phyloP scores from a whole-genome alignment of 2,113 vertebrate genomes.

The Puffinus mauretanicus region DNA sequence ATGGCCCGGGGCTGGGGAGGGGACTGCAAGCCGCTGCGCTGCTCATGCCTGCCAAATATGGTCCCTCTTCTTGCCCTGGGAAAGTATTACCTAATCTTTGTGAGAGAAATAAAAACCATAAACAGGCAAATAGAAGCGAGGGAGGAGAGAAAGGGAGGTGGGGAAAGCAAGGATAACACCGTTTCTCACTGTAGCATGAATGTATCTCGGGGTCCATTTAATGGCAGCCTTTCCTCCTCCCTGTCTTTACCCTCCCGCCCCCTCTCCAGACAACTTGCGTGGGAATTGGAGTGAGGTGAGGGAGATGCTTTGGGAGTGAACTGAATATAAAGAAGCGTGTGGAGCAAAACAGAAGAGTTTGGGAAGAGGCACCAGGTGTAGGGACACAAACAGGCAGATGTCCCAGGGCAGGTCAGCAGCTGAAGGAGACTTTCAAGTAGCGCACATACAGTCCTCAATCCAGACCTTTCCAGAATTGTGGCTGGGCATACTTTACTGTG shows the following conservation, averaged over 20 bases:
- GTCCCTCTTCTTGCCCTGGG: neutral
- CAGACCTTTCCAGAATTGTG: neutral
- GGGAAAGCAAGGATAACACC: neutral
- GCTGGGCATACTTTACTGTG: neutral
- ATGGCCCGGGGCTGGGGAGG: too few species aligned
- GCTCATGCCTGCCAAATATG: neutral
- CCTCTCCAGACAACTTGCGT: neutral
- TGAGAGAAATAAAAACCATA: neutral
- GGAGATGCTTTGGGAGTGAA: neutral
- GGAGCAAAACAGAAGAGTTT: neutral
- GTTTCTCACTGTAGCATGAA: neutral
- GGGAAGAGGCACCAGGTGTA: neutral
- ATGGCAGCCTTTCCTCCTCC: neutral
- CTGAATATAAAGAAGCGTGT: neutral
- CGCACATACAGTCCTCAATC: neutral
- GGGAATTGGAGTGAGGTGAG: neutral
- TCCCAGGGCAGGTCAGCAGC: neutral
- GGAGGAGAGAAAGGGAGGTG: neutral
- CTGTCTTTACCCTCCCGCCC: neutral
- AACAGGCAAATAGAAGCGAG: neutral
- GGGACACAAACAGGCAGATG: neutral
- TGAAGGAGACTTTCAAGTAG: neutral
- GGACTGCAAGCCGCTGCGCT: neutral
- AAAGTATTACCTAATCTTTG: neutral
- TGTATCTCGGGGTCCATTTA: neutral